Evolutionary conservation across 2,797 vertebrate species (phyloP), one percentile per base, ranked within the genome.

Genomic region (Pipistrellus kuhlii): DNA sequence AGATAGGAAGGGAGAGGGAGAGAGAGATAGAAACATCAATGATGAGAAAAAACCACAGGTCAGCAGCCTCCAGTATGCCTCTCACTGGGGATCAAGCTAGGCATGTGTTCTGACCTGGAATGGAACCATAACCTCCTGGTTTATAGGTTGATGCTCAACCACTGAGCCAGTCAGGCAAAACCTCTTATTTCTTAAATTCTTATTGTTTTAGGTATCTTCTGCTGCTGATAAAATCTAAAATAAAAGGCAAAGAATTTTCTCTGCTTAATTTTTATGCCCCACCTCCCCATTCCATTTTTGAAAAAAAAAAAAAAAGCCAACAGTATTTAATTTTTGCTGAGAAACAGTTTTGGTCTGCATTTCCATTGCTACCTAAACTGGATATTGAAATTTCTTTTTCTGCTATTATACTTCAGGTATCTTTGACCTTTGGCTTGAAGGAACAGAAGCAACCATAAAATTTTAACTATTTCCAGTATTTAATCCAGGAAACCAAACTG

Each of bases 371-470:
- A 57, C 30, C 21, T 25, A 69, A 23, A 77, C 17, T 32, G 9
- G 48, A 62, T 82, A 91, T 91, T 86, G 14, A 69, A 64, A 89
- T 95, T 94, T 73, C 32, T 81, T 81, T 95, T 90, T 89, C 12
- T 85, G 32, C 18, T 73, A 6, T 82, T 35, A 90, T 73, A 81
- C 80, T 35, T 86, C 59, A 64, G 35, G 20, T 93, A 83, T 90
- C 71, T 92, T 77, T 95, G 35, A 82, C 78, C 59, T 76, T 88
- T 21, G 35, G 41, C 13, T 84, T 88, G 62, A 94, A 92, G n/a
- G 20, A 93, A 83, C 30, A 97, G 69, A 88, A 91, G 48, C 30
- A 92, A 92, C 66, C n/a, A 84, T 35, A 27, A 86, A 90, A 91
- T 86, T 55, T 72, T 86, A 53, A 91, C 41, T 44, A 80, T 53